A percentile compares a stretch with the other conserved stretches of the same genome.
These are phyloP conservation scores for Tragelaphus scriptus DNA, from an alignment of 2,113 vertebrate genomes.

Conservation along the genomic window DNA sequence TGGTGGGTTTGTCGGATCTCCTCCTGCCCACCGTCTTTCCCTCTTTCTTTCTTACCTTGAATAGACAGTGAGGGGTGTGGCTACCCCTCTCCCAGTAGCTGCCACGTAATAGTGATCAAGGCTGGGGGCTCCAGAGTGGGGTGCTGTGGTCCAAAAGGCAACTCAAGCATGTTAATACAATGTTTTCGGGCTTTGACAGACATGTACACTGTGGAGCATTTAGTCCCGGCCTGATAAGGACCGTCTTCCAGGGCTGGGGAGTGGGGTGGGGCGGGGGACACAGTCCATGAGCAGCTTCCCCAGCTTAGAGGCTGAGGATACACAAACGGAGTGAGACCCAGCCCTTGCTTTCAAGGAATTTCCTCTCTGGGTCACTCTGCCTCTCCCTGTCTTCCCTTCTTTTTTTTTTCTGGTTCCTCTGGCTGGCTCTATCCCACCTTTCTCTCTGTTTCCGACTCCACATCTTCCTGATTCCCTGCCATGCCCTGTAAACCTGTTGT, in stretches of 20 bases:
- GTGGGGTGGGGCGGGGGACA: neutral
- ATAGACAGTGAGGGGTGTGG: neutral
- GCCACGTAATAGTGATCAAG: neutral
- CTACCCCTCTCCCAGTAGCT: neutral
- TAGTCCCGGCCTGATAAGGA: neutral
- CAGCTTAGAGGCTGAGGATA: neutral
- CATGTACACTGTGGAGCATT: rapidly evolving
- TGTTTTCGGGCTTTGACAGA: neutral
- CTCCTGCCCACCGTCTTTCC: neutral
- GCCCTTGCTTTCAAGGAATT: neutral
- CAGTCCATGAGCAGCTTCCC: neutral
- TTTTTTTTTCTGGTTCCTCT: neutral
- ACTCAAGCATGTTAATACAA: neutral
- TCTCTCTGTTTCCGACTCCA: neutral
- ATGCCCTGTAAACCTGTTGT: neutral
- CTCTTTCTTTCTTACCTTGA: neutral
- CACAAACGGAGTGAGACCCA: neutral
- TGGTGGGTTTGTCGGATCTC: neutral
- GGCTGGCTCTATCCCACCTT: neutral
- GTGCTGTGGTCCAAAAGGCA: neutral
- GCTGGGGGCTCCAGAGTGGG: neutral
- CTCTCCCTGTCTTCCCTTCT: neutral
- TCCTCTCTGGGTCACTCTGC: neutral
- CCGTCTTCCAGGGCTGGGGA: neutral
- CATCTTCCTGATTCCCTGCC: neutral